Percentiles rank a stretch among this genome's conserved stretches.
Conservation (phyloP, 2,113 vertebrate genomes). For the Trogon surrucura region DNA sequence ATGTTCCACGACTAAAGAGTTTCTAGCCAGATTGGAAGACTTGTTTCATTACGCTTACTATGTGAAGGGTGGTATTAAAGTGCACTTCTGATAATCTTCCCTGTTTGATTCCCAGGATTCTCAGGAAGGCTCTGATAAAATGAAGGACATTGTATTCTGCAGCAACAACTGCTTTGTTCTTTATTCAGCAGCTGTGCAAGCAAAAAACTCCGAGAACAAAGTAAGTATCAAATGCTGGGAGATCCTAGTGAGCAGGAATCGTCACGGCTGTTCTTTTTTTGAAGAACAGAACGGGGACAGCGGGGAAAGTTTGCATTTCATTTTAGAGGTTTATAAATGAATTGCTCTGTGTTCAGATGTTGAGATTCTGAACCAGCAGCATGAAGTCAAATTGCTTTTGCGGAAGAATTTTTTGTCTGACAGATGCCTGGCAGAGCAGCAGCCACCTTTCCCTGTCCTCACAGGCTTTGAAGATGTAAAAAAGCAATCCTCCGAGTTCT, state of each 20-base stretch:
- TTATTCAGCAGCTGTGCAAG: slow-evolving; percentile 79
- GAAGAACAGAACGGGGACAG: neutral
- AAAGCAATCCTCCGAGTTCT: neutral
- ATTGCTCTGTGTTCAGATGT: accelerated
- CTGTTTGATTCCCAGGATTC: slow-evolving; percentile 70
- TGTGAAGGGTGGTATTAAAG: neutral
- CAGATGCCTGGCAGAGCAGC: neutral
- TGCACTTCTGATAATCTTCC: neutral
- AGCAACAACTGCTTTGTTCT: slow-evolving; percentile 92
- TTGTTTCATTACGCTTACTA: neutral
- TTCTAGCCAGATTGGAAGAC: neutral
- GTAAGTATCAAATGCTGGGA: slow-evolving; percentile 59
- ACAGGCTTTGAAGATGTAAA: neutral
- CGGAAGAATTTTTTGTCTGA: neutral
- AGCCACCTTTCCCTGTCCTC: neutral
- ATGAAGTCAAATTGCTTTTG: neutral
- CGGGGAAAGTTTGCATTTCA: neutral
- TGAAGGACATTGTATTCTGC: slow-evolving; percentile 89
- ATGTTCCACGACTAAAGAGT: slow-evolving; percentile 9
- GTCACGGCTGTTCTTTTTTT: neutral
- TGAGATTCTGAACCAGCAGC: neutral
- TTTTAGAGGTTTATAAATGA: neutral
- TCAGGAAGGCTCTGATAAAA: slow-evolving; percentile 75
- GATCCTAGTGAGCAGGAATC: neutral
- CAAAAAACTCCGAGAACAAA: slow-evolving; percentile 77